Conservation (phyloP, 2,888 invertebrate species). For the Calliphora vomitoria region DNA sequence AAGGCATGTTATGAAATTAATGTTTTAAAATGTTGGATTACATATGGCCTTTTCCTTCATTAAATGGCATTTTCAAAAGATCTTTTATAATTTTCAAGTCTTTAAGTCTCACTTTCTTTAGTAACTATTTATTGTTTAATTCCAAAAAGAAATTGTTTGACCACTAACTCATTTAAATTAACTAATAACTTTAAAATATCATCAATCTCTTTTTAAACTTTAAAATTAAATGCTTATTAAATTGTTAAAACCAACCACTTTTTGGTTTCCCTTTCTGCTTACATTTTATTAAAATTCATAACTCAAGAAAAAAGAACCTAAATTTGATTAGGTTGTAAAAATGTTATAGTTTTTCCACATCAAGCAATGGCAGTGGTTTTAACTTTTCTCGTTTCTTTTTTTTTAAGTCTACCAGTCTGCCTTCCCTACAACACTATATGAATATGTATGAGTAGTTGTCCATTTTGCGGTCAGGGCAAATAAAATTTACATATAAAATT, state of each 20-base stretch:
- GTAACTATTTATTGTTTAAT: too few species aligned
- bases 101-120: too few species aligned
- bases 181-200: too few species aligned
- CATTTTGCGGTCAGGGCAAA: constrained; percentile 56
- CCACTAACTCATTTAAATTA: too few species aligned
- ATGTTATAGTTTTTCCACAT: constrained; percentile 31
- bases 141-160: too few species aligned
- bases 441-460: constrained; percentile 36
- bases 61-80: too few species aligned
- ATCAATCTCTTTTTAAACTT: too few species aligned
- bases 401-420: not conserved
- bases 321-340: constrained; percentile 54
- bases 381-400: not conserved
- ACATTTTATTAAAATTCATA: constrained; percentile 4
- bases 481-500: constrained; percentile 60
- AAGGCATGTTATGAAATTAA: too few species aligned
- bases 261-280: not conserved
- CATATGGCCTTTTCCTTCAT: too few species aligned
- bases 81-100: too few species aligned
- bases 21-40: too few species aligned
- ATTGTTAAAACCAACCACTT: not conserved
- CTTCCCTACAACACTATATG: not conserved
- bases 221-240: not conserved
- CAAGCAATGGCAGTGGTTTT: not conserved
- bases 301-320: constrained; percentile 27